Base-by-base conservation (phyloP, 2,113 vertebrate species). In the Zapus hudsonius region DNA sequence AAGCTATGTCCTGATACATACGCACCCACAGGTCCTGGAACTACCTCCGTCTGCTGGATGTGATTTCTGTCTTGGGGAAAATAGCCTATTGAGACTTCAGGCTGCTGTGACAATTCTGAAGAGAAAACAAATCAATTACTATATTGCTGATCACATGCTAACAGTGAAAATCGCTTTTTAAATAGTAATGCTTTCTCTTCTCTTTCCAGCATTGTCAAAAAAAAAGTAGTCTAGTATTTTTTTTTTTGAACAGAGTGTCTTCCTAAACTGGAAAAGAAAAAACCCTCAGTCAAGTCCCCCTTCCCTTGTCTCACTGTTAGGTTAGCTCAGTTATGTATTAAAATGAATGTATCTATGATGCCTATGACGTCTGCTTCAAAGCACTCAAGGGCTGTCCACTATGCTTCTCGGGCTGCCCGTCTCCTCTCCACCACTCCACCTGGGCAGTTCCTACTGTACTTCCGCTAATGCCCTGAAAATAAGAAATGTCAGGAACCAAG, bases 41-140 rank as follows among this genome's bases (percentile, higher is more conserved):
- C 97, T 52, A 95, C 89, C 92, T 98, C 97, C 79, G 89, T 95
- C 44, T 94, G 97, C 0, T 84, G 97, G 57, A 95, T 91, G 84
- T 92, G 94, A 87, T 92, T 97, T 95, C 73, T 93, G 66, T 88
- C 98, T 96, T 97, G 98, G 96, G 98, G 98, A 97, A 99, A 99
- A 98, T 99, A 99, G 40, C 99, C 99, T 92, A 96, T 94, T 84
- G 97, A 85, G 67, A 96, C 96, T 93, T 97, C 95, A 87, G 96
- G 95, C 47, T 98, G 98, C 82, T 98, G 96, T 87, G 95, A 84
- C 29, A 97, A 82, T 92, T 92, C 98, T 98, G 90, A 78, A 97
- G 96, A 44, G 84, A 94, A 96, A 67, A 95, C 9, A 47, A 9
- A 1, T 12, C 61, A 59, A 93, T 59, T 1, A 90, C 61, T 87